Evolutionary conservation across 2,113 vertebrate genomes (phyloP), one percentile per base, ranked within the genome.

Genomic region (Colinus virginianus): DNA sequence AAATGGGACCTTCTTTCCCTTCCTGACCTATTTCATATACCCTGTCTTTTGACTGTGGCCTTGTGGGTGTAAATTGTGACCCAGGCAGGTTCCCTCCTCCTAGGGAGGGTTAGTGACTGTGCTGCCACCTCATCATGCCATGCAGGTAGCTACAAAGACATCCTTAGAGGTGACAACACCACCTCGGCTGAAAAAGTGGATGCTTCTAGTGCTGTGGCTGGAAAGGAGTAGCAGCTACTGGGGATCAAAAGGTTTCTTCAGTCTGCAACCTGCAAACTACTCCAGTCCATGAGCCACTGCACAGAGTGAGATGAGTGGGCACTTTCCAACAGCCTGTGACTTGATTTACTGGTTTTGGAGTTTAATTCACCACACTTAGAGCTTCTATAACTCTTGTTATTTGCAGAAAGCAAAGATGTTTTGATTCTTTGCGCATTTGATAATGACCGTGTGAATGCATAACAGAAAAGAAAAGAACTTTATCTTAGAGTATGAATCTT

Each of bases 1-100:
- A 61, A 69, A 23, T 3, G 18, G 43, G 20, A 2, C 7, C 15
- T 18, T 7, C 5, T 63, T 80, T 86, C 28, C 32, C 32, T 70
- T 34, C 36, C 55, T 80, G n/a, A 25, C 14, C n/a, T 34, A 32
- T 49, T 77, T 86, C 25, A 7, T 36, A 34, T 28, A 14, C 49
- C 46, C 55, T 32, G 49, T 63, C 64, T 14, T 71, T 49, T 42
- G 13, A 75, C 34, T 9, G 25, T 34, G 26, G 40, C 15, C 21
- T 83, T 1, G 0, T 0, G 0, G 22, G 14, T 87, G 61, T 46
- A 71, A 86, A 13, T 2, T 40, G 38, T 34, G 34, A 7, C 46
- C 34, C 55, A 63, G 32, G 19, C 76, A 80, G 49, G n/a, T 5
- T 46, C 6, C 6, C 36, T 88, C 13, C 49, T 85, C 45, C 42